A percentile compares a stretch with the other conserved stretches of the same genome.
phyloP scores from a whole-genome alignment of 53 echinoderm and acorn worm species.

The Paracentrotus lividus region DNA sequence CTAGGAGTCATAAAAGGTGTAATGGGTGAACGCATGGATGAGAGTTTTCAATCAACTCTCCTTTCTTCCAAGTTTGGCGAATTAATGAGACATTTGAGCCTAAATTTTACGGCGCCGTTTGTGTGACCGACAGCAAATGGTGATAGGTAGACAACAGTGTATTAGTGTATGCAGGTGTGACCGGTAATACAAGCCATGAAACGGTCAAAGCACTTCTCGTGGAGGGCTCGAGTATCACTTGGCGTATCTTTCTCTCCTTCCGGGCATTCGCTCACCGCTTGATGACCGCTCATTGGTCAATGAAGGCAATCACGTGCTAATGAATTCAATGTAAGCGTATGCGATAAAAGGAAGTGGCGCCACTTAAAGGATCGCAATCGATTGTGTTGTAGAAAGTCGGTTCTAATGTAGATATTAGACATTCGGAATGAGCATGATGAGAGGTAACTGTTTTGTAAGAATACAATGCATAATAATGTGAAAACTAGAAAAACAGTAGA shows the following conservation, averaged over 20 bases:
- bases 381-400: not conserved
- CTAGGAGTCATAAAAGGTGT: not conserved
- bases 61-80: not conserved
- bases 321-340: slow-evolving; percentile 39
- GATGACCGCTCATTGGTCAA: slow-evolving; percentile 40
- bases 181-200: slow-evolving; percentile 24
- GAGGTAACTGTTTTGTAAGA: too few relatives aligned
- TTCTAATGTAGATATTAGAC: not conserved
- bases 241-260: slow-evolving; percentile 19
- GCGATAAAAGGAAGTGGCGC: slow-evolving; percentile 33
- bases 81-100: slow-evolving; percentile 43
- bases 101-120: slow-evolving; percentile 39
- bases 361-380: not conserved
- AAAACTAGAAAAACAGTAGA: too few relatives aligned
- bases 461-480: too few relatives aligned
- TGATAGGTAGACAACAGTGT: not conserved
- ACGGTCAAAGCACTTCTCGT: slow-evolving; percentile 53
- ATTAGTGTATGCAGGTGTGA: slow-evolving; percentile 6
- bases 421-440: too few relatives aligned
- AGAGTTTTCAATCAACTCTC: not conserved
- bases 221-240: slow-evolving; percentile 37
- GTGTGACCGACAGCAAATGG: slow-evolving; percentile 5
- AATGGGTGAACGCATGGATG: not conserved
- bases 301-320: slow-evolving; percentile 41
- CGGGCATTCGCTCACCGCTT: not conserved